phyloP scores from a whole-genome alignment of 2,113 vertebrate genomes.

The Piliocolobus tephrosceles region DNA sequence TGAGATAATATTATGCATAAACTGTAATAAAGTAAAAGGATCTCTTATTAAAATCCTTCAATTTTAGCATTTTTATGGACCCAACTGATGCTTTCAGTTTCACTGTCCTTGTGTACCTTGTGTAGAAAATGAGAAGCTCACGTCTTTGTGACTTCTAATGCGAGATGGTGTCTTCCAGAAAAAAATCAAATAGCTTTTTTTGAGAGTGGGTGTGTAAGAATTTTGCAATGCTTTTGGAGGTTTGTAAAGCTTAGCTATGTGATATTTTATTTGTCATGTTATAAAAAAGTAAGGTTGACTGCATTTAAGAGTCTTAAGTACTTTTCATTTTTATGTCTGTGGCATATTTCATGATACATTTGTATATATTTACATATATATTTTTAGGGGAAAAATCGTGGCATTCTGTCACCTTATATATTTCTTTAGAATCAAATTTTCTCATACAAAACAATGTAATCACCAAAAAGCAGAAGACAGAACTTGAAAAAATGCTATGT shows the following conservation, averaged over 20 bases:
- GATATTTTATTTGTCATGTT: not conserved
- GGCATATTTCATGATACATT: not conserved
- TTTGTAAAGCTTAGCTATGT: not conserved
- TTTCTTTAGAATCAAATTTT: not conserved
- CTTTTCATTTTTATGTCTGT: not conserved
- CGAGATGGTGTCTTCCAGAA: not conserved
- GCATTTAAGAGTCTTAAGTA: not conserved
- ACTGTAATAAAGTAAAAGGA: slow-evolving; percentile 20
- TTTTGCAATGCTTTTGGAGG: not conserved
- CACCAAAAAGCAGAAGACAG: not conserved
- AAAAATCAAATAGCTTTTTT: not conserved
- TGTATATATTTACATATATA: not conserved
- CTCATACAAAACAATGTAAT: not conserved
- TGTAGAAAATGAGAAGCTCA: not conserved
- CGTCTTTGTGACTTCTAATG: not conserved
- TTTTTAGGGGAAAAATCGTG: not conserved
- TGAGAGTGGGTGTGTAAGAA: not conserved
- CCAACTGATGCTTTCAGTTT: not conserved
- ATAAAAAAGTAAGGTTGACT: not conserved
- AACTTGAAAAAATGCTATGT: not conserved
- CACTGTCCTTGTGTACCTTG: not conserved
- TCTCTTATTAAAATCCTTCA: not conserved
- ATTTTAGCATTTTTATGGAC: not conserved
- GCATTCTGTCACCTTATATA: not conserved
- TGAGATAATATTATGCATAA: not conserved